phyloP scores from a whole-genome alignment of 1,140 invertebrate species.

The Sycobia sp. region DNA sequence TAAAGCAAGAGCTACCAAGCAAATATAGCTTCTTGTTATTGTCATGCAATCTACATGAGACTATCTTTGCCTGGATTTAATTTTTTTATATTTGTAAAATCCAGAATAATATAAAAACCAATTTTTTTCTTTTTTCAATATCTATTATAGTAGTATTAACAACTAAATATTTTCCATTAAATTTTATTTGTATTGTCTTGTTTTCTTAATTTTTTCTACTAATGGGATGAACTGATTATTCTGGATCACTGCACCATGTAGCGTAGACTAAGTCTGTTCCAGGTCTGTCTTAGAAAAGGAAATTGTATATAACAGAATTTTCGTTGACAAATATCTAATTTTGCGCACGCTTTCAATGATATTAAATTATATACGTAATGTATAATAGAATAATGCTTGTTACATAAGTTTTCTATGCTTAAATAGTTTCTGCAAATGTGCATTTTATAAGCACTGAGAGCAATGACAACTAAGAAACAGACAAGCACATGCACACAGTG shows the following conservation, averaged over 20 bases:
- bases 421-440: constrained; percentile 6
- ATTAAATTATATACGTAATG: constrained; percentile 26
- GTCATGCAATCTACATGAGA: not conserved
- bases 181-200: constrained; percentile 18
- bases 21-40: constrained; percentile 25
- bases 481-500: constrained; percentile 62
- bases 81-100: constrained; percentile 23
- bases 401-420: constrained; percentile 17
- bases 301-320: constrained; percentile 27
- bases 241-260: constrained; percentile 57
- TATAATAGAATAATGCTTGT: constrained; percentile 17
- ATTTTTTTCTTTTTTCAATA: not conserved
- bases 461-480: constrained; percentile 54
- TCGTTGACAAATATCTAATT: constrained; percentile 22
- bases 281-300: constrained; percentile 59
- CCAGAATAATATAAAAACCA: constrained; percentile 33
- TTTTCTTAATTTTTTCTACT: constrained; percentile 31
- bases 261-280: constrained; percentile 61
- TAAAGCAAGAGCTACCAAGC: constrained; percentile 22
- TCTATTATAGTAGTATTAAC: not conserved
- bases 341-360: constrained; percentile 26
- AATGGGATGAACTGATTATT: constrained; percentile 55
- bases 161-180: not conserved
- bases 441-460: constrained; percentile 35
- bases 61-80: constrained; percentile 22